Evolutionary conservation across 1,140 invertebrate species (phyloP), one percentile per base, ranked within the genome.

Genomic region (Scylla paramamosain): DNA sequence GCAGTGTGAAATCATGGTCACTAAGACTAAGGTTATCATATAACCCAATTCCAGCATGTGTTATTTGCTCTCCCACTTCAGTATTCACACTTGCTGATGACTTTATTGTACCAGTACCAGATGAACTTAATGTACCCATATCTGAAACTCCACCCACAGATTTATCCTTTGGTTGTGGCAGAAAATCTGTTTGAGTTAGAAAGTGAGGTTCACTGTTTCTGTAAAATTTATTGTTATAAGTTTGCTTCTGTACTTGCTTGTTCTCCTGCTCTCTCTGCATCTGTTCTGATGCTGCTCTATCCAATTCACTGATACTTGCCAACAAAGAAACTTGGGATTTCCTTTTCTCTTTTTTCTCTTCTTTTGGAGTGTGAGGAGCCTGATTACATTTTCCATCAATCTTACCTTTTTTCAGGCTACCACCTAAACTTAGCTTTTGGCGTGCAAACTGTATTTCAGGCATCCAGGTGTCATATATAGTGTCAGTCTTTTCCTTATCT

Each of bases 221-320:
- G n/a, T 96, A 95, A 82, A 96, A 96, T 83, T 89, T 95, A 48
- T 45, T 94, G 87, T 97, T 96, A 96, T 96, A 96, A 94, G 96
- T 77, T 95, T 97, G 91, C 96, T 96, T 94, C 96, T 97, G 77
- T 96, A 96, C 94, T 96, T 96, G 48, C 96, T 97, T 32, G 48
- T 96, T 96, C 29, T 97, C 97, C 94, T 97, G 97, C 95, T 97
- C 97, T 96, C 97, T 97, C 93, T 98, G 97, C 46, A 98, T 97
- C 94, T 98, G 98, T 96, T 98, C 98, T 0, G 98, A 97, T 0
- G 98, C 98, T 97, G 98, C 98, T 96, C 98, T 97, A 96, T 98
- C 98, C 32, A 98, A 97, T 96, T 98, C 98, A 96, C 98, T 98
- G 95, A 98, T 98, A 96, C 98, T 98, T 0, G 98, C 98, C n/a